Conservation (phyloP, 2,113 vertebrate genomes). For the Peucedramus taeniatus region DNA sequence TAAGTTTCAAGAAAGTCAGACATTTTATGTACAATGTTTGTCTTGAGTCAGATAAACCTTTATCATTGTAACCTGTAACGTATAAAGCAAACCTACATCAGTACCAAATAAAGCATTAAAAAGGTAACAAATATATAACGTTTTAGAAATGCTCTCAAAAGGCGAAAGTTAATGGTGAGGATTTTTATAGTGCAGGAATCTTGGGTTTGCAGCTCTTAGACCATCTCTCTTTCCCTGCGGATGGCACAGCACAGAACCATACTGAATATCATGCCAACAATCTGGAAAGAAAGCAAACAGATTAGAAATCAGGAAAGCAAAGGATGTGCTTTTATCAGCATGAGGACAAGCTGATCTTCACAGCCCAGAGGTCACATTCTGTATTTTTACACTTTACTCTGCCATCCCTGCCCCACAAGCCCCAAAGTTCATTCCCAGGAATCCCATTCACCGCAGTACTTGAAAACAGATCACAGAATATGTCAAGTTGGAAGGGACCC, state of each 20-base stretch:
- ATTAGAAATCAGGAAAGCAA: neutral
- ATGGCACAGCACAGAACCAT: slow-evolving; percentile 94
- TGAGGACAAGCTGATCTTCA: neutral
- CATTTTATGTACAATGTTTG: slow-evolving; percentile 73
- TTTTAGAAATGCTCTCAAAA: slow-evolving; percentile 74
- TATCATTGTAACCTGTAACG: slow-evolving; percentile 65
- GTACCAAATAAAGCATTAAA: slow-evolving; percentile 73
- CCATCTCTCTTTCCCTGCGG: slow-evolving; percentile 88
- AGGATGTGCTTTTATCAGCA: neutral
- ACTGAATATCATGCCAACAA: slow-evolving; percentile 96
- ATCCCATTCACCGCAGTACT: neutral
- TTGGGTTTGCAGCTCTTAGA: slow-evolving; percentile 69
- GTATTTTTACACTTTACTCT: neutral
- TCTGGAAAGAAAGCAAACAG: slow-evolving; percentile 62
- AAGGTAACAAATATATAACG: slow-evolving; percentile 69
- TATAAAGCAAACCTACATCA: slow-evolving; percentile 67
- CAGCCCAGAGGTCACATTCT: neutral
- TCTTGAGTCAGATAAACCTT: slow-evolving; percentile 72
- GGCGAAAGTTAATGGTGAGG: slow-evolving; percentile 61
- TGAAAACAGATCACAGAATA: neutral
- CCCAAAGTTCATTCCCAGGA: neutral
- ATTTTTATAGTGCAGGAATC: slow-evolving; percentile 25
- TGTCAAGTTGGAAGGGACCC: neutral
- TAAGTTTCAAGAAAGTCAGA: slow-evolving; percentile 63
- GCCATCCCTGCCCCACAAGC: neutral